Percentiles rank a stretch among this genome's conserved stretches.
Conservation (phyloP, 2,888 invertebrate genomes). For the Schizotus pectinicornis region DNA sequence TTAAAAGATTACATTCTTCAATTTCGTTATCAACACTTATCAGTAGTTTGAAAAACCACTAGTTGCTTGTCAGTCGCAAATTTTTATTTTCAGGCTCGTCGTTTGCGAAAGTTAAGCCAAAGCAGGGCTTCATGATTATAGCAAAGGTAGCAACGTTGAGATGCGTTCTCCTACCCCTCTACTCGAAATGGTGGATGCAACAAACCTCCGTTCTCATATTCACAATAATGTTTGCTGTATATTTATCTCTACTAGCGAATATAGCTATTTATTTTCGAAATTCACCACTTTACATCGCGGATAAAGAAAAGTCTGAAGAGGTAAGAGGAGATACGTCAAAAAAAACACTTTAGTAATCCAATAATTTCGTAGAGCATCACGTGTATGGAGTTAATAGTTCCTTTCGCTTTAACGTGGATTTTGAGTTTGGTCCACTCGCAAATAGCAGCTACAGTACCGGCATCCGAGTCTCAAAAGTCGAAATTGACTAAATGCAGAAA, state of each 20-base stretch:
- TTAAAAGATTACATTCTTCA: background rate
- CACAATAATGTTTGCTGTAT: conserved; percentile 76
- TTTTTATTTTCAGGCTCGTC: conserved; percentile 75
- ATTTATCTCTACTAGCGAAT: conserved; percentile 75
- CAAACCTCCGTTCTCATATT: conserved; percentile 84
- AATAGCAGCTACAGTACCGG: conserved; percentile 73
- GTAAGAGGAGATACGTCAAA: conserved; percentile 35
- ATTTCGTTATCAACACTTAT: conserved; percentile 3
- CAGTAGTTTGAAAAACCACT: background rate
- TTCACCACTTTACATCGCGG: conserved; percentile 46
- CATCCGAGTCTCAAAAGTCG: conserved; percentile 44
- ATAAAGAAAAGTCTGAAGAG: conserved; percentile 38
- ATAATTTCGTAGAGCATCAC: conserved; percentile 62
- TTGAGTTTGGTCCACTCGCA: conserved; percentile 81
- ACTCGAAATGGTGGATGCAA: conserved; percentile 88
- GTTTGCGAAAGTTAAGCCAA: conserved; percentile 94
- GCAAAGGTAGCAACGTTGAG: conserved; percentile 82
- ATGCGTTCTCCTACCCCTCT: conserved; percentile 82
- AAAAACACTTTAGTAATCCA: conserved; percentile 2
- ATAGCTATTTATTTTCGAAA: conserved; percentile 58
- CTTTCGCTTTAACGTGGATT: conserved; percentile 74
- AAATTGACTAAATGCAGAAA: conserved; percentile 40
- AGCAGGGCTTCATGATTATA: conserved; percentile 86
- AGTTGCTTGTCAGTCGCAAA: background rate
- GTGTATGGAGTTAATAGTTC: conserved; percentile 74